A percentile compares a stretch with the other conserved stretches of the same genome.
Evolutionary conservation across 2,888 invertebrate species (phyloP).

Genomic region (Drosophila prostipennis): DNA sequence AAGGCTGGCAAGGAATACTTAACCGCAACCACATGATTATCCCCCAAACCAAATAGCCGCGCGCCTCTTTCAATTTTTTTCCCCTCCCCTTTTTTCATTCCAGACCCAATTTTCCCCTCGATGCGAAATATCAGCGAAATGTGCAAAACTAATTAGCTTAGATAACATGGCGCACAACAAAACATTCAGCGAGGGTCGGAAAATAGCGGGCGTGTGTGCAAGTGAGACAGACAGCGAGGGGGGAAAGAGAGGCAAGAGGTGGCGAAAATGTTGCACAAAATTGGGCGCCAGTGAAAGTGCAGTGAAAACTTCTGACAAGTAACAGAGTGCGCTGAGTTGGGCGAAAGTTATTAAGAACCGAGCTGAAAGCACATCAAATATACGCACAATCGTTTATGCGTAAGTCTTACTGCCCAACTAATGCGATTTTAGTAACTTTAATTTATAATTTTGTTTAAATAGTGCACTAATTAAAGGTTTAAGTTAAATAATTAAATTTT

Average conservation of each 20-base stretch:
- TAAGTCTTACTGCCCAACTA: no score
- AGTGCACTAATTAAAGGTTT: no score
- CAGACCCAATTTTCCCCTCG: not conserved
- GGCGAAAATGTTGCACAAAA: constrained; percentile 11
- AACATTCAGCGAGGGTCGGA: constrained; percentile 3
- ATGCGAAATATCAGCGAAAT: constrained; percentile 21
- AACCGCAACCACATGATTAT: constrained; percentile 20
- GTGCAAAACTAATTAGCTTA: constrained; percentile 38
- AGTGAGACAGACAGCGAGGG: not conserved
- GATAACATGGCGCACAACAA: constrained; percentile 8
- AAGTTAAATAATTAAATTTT: no score
- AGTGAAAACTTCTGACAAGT: constrained; percentile 2
- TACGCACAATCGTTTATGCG: no score
- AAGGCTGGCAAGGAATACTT: not conserved
- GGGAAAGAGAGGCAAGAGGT: not conserved
- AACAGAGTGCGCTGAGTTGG: not conserved
- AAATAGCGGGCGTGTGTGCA: not conserved
- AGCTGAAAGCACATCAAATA: no score
- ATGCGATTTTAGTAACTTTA: no score
- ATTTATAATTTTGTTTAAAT: no score
- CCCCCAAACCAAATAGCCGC: not conserved
- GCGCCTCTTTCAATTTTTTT: not conserved
- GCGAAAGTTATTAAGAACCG: not conserved
- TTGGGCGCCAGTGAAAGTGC: not conserved
- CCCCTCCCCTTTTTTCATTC: no score